These are phyloP conservation scores for Hymenopus coronatus DNA, from an alignment of 2,888 invertebrate species.

Conservation along the genomic window DNA sequence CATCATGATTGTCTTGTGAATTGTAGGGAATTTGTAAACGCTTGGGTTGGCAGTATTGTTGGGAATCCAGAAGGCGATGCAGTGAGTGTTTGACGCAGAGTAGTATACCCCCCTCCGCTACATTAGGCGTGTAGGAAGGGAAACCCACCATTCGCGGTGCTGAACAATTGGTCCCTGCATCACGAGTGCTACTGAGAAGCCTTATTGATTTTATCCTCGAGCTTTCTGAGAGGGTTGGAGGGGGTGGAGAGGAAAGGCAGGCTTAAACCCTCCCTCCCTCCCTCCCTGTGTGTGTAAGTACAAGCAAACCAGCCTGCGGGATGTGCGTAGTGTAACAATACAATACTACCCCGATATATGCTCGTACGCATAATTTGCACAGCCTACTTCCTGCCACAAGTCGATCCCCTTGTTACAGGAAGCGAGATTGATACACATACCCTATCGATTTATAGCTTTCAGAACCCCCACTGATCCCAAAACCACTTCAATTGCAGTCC, in stretches of 20 bases:
- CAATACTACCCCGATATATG: not conserved
- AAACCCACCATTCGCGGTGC: not conserved
- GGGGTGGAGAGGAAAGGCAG: conserved; percentile 2
- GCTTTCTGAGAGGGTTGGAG: conserved; percentile 21
- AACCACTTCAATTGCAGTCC: not conserved
- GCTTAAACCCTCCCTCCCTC: not conserved
- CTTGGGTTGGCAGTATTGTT: not conserved
- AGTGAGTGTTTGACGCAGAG: not conserved
- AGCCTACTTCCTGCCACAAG: not conserved
- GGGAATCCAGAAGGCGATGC: not conserved
- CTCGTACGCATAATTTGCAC: not conserved
- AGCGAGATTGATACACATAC: not conserved
- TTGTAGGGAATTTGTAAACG: not conserved
- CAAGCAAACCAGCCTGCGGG: not conserved
- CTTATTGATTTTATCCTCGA: conserved; percentile 33
- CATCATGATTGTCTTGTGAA: not conserved
- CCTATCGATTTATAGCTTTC: not conserved
- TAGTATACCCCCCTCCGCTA: not conserved
- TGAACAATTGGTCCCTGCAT: conserved; percentile 29
- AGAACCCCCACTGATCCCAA: not conserved
- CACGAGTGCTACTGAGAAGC: conserved; percentile 31
- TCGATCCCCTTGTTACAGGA: not conserved
- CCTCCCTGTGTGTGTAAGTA: not conserved
- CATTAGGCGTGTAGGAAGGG: conserved; percentile 2
- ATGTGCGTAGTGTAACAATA: not conserved